Evolutionary conservation across 92 coral and sea anemone genomes (phyloP), one percentile per base, ranked within the genome.

Genomic region (Epizoanthus stellaris): DNA sequence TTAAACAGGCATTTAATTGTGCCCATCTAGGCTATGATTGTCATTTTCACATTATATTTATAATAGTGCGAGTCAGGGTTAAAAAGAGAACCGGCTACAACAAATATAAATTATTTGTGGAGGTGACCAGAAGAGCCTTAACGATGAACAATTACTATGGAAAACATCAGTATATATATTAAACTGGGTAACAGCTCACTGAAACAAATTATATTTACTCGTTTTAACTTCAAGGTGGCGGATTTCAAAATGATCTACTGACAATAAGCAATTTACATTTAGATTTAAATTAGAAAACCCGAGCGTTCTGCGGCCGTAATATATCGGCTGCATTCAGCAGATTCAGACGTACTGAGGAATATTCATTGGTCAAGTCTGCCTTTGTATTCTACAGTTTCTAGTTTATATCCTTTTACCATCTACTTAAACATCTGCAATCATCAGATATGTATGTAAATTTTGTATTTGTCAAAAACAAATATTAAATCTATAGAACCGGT

Each of bases 401-500:
- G 16, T 14, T 1, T 14, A 38, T 7, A 36, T 8, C 15, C 36
- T 23, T 11, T 9, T 20, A n/a, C 19, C 38, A 21, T 65, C 36
- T 0, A 13, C 14, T 13, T 65, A 36, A 65, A 36, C 30, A 65
- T 36, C 30, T 25, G 38, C 14, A 34, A 47, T 4, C 58, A 8
- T 49, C 36, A 72, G 52, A 72, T 49, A 14, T 4, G 47, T 72
- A 72, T 72, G 77, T 21, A 72, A 72, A 72, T 72, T 47, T 45
- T 5, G 15, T 17, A 47, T 42, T 43, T 72, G 60, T 49, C 10
- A 72, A 72, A 20, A 45, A 57, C 47, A 72, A 72, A 72, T 72
- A 72, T 19, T 45, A 3, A 43, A 68, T 68, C n/a, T 38, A 68
- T 14, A 38, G 73, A 39, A 68, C 45, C 49, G 73, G 73, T 68